Conservation (phyloP, 2,113 vertebrate genomes). For the Lipophrys pholis region DNA sequence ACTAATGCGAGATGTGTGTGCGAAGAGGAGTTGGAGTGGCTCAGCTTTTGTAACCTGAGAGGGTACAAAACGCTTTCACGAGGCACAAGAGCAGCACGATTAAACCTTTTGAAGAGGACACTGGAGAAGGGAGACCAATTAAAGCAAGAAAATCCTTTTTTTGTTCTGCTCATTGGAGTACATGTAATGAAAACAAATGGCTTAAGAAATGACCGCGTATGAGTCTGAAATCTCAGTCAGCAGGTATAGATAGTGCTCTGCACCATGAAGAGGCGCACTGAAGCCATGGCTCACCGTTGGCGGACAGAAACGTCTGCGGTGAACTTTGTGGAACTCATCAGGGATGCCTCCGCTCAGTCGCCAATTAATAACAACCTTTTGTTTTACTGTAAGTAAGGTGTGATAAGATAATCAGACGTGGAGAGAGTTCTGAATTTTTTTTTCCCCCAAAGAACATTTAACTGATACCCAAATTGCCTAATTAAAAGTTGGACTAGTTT, state of each 20-base stretch:
- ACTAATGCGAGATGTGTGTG: too few species aligned
- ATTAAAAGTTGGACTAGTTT: too few species aligned
- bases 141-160: background rate
- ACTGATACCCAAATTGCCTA: too few species aligned
- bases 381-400: too few species aligned
- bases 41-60: background rate
- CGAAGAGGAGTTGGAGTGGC: background rate
- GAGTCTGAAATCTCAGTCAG: background rate
- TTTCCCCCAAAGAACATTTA: too few species aligned
- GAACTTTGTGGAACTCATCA: conserved; percentile 3
- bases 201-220: too few species aligned
- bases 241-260: conserved; percentile 46
- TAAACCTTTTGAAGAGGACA: background rate
- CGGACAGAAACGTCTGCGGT: background rate
- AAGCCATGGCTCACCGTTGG: background rate
- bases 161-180: background rate
- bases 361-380: background rate
- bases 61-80: background rate
- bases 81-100: background rate
- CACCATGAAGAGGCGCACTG: conserved; percentile 68
- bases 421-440: too few species aligned
- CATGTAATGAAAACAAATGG: conserved; percentile 4
- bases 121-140: too few species aligned
- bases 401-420: too few species aligned
- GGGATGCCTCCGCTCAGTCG: too few species aligned